Base-by-base conservation (phyloP, 2,797 vertebrate genomes). In the Peromyscus eremicus region DNA sequence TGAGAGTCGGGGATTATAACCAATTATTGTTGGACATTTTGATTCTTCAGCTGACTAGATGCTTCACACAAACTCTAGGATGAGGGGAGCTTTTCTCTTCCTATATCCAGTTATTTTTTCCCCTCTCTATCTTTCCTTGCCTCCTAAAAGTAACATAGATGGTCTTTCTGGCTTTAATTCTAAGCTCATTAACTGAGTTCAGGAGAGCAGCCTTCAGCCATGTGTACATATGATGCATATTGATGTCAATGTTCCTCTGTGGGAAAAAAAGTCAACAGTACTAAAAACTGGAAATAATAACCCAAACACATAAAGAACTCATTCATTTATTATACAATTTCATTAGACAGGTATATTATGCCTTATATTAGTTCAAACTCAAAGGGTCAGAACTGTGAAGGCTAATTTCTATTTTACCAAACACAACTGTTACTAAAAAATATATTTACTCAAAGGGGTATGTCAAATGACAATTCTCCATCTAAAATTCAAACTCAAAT, bases 101-200 rank as follows among this genome's bases (percentile, higher is more conserved):
- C 77, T 57, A 13, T n/a, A 52, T n/a, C 32, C 34, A 27, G 40
- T 14, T 57, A 32, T 25, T 34, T n/a, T 32, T n/a, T 34, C 2
- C 19, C 79, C 8, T 52, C 2, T 25, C 19, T 55, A 21, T 37
- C 17, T 1, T 29, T 80, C 5, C 34, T 62, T n/a, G 49, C 9
- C 34, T n/a, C 52, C 12, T 19, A 73, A 75, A 66, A 70, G 9
- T 57, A 13, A 43, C 21, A 0, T n/a, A 40, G 7, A 21, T 32
- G 7, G 0, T 5, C 5, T 84, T 57, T 11, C 5, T 68, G 25
- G 1, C 3, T 21, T 49, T 10, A 6, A 81, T 2, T 10, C 25
- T 79, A 13, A 68, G 62, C 14, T 83, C 19, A 40, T 55, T 57
- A 80, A 70, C 13, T 77, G 25, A 55, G 4, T 66, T 93, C 9